Percentiles rank a stretch among this genome's conserved stretches.
Conservation (phyloP, 2,113 vertebrate species). For the Prinia subflava region DNA sequence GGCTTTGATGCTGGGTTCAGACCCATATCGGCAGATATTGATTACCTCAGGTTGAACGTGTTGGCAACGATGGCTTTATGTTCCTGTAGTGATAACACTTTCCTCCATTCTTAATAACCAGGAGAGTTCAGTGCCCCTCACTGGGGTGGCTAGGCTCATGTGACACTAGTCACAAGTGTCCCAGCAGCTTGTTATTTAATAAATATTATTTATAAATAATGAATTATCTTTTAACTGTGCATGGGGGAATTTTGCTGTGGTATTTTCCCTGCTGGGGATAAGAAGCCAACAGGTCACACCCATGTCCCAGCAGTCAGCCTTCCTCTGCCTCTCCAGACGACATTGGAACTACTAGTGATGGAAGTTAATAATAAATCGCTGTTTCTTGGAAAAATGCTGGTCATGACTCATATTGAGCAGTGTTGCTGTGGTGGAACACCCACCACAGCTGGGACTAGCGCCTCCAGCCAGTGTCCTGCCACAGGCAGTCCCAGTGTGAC, state of each 20-base stretch:
- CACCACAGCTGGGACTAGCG: neutral
- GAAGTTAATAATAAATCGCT: neutral
- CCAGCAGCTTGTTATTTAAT: neutral
- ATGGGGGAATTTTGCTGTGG: too few species aligned
- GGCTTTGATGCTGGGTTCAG: constrained; percentile 21
- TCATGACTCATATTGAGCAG: neutral
- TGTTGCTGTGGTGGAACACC: neutral
- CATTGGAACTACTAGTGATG: neutral
- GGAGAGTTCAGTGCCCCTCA: neutral
- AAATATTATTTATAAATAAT: neutral
- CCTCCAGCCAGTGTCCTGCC: neutral
- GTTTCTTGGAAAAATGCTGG: neutral
- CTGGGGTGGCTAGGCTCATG: neutral
- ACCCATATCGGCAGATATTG: neutral
- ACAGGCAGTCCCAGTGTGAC: neutral
- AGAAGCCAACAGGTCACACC: neutral
- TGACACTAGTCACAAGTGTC: accelerated
- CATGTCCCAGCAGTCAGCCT: neutral
- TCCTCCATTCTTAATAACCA: neutral
- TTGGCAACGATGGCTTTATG: neutral
- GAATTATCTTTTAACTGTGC: neutral
- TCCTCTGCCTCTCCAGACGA: neutral
- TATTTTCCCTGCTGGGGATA: neutral
- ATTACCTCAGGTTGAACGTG: neutral
- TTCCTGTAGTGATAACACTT: neutral